Conservation (phyloP, 2,888 invertebrate species). For the Neocrepidodera transversa region DNA sequence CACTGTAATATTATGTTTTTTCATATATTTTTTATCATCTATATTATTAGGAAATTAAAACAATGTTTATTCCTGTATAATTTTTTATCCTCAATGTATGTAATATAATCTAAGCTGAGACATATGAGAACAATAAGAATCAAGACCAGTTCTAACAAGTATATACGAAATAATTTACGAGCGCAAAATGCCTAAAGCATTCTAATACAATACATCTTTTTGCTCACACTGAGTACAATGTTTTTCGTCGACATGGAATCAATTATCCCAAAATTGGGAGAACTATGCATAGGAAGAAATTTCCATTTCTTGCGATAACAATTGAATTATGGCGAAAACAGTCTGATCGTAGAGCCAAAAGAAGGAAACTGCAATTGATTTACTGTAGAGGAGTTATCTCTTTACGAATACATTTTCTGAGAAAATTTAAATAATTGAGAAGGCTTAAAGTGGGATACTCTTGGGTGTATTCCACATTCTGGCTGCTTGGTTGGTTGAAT, state of each 20-base stretch:
- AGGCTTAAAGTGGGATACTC: constrained; percentile 25
- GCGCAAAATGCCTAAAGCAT: constrained; percentile 2
- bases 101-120: no score
- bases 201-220: constrained; percentile 5
- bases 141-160: no score
- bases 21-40: no score
- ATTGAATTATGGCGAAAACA: constrained; percentile 34
- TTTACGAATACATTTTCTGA: constrained; percentile 24
- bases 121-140: no score
- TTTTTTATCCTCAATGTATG: no score
- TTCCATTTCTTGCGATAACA: constrained; percentile 29
- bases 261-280: constrained; percentile 17
- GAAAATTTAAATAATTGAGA: constrained; percentile 28
- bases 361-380: constrained; percentile 32
- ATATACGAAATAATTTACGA: no score
- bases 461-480: constrained; percentile 22
- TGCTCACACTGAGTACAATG: constrained; percentile 6
- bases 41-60: no score
- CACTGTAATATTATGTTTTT: no score
- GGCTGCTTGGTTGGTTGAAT: constrained; percentile 14
- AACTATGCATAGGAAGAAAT: constrained; percentile 23
- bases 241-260: constrained; percentile 6
- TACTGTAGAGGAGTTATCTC: constrained; percentile 29
- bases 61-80: no score
- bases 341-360: constrained; percentile 24